Base-by-base conservation (phyloP, 1,140 invertebrate genomes). In the Eulimnadia texana region DNA sequence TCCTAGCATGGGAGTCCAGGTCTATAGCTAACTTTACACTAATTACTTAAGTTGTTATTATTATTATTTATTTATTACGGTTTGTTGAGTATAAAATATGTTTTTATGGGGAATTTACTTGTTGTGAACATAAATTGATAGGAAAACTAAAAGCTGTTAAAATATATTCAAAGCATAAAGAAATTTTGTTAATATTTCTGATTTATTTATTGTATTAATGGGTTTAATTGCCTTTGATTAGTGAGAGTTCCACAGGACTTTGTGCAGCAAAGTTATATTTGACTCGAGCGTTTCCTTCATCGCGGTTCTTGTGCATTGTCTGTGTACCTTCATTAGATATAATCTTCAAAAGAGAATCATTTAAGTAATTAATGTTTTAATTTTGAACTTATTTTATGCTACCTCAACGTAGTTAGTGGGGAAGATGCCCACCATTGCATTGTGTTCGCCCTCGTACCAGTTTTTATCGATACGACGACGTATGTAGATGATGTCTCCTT, bases 401-500 rank as follows among this genome's bases (percentile, higher is more conserved):
- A 93, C 90, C 83, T 93, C 88, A 57, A 93, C 88, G 73, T 94
- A 93, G 74, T 89, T 90, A 62, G 84, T 83, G 2, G 92, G 92
- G 69, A 94, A 92, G 19, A 94, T 81, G 62, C 92, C 92, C 67
- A 93, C 81, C 72, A 84, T 84, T 3, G 84, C 86, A 72, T 93
- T 90, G 66, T 90, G 80, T 72, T 96, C 91, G 13, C 92, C 92
- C 75, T 96, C 92, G 68, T 88, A 91, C 92, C 92, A 96, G 71
- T 96, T 94, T 69, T 85, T 83, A 76, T 95, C 91, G 64, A 95
- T 84, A 72, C 91, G 85, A 63, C 88, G 79, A 64, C 86, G 79
- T 24, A 96, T 84, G 63, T 85, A 85, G 65, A 96, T 88, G 51
- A 93, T 78, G 71, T 95, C 91, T 63, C 91, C 90, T 75, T 90